These are phyloP conservation scores for Oncopodura yosiiana DNA, from an alignment of 1,140 invertebrate genomes.

Conservation along the genomic window DNA sequence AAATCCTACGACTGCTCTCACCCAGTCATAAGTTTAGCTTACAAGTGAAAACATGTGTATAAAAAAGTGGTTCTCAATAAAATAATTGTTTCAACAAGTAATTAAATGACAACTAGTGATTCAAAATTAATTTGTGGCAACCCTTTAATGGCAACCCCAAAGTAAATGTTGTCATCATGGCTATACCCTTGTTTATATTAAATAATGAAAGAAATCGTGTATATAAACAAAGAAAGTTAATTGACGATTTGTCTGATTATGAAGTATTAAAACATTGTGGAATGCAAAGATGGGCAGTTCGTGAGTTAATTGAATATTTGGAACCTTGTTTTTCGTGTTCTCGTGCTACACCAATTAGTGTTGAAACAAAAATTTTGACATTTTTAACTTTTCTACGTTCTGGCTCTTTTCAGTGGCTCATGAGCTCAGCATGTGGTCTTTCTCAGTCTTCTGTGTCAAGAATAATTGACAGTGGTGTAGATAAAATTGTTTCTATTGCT, in stretches of 20 bases:
- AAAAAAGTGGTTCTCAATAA: too few relatives aligned
- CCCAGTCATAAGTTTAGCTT: too few relatives aligned
- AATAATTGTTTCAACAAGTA: too few relatives aligned
- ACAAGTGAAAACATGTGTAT: too few relatives aligned
- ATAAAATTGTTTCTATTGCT: background rate
- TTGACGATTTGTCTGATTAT: conserved; percentile 17
- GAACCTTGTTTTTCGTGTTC: background rate
- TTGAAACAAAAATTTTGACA: conserved; percentile 20
- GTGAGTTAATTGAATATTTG: conserved; percentile 11
- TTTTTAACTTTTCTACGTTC: conserved; percentile 4
- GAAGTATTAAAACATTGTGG: conserved; percentile 16
- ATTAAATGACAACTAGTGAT: too few relatives aligned
- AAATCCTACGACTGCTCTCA: too few relatives aligned
- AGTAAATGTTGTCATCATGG: too few relatives aligned
- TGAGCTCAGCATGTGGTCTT: background rate
- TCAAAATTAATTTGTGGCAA: too few relatives aligned
- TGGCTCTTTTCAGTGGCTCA: conserved; percentile 13
- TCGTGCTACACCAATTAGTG: background rate
- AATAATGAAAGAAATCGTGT: too few relatives aligned
- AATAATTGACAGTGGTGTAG: conserved; percentile 9
- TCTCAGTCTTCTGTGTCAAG: conserved; percentile 10
- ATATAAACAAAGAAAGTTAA: conserved; percentile 1
- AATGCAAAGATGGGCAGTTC: background rate
- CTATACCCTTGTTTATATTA: too few relatives aligned
- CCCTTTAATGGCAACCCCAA: too few relatives aligned